Evolutionary conservation across 2,888 invertebrate genomes (phyloP), one percentile per base, ranked within the genome.

Genomic region (Mongoloraphidia duomilia): DNA sequence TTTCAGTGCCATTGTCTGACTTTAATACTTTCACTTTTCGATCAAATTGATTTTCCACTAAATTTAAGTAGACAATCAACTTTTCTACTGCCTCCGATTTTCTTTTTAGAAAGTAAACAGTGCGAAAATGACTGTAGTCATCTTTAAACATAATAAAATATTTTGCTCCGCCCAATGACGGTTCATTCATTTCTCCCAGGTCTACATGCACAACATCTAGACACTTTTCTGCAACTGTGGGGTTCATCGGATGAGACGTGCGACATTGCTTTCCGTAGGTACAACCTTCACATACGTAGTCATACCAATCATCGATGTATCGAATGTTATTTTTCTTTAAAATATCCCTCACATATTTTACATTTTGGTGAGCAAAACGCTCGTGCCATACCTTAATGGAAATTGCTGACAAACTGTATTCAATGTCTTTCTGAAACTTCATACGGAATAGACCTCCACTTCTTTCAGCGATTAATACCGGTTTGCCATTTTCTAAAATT

Each of bases 331-430:
- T 52, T 44, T 46, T 54, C 2, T 56, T 51, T 9, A 57, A 46
- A 13, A 57, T 53, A 9, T 56, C 43, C 50, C 49, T 53, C 2
- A 57, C 54, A 34, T 58, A 52, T 51, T 57, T 54, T n/a, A n/a
- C n/a, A n/a, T n/a, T n/a, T n/a, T n/a, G n/a, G 26, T 60, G 57
- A 10, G 57, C 57, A 6, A 60, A 39, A 36, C 50, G 50, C 50
- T 60, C 58, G 36, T 59, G 58, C 58, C 56, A 60, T 4, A 9
- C 34, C 49, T 49, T 58, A 1, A 58, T 51, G 6, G 58, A 58
- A 1, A 50, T 36, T 12, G 41, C 41, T 33, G 35, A 12, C 36
- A 48, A n/a, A n/a, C n/a, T n/a, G n/a, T n/a, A n/a, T n/a, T n/a
- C n/a, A n/a, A 34, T 17, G 9, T 48, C 35, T 40, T 17, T 48